These are phyloP conservation scores for Syngnathus typhle DNA, from an alignment of 2,113 vertebrate genomes.

Conservation along the genomic window DNA sequence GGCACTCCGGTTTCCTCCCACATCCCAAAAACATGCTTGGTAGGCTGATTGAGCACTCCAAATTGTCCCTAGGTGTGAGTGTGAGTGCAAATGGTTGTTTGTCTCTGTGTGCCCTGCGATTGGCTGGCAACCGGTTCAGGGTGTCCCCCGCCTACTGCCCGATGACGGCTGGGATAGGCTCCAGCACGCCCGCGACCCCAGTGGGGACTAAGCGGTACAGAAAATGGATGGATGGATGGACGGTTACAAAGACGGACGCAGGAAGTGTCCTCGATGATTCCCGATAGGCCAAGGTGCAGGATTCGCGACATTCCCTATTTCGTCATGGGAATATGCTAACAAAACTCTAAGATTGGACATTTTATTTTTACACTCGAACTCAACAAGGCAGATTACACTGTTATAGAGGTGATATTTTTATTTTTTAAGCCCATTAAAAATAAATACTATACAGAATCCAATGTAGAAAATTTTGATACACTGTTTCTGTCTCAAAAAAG, in stretches of 20 bases:
- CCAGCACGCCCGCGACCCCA: too few relatives aligned
- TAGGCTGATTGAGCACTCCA: too few relatives aligned
- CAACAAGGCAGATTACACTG: constrained; percentile 46
- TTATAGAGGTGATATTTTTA: constrained; percentile 69
- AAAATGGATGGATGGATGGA: too few relatives aligned
- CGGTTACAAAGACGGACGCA: neutral
- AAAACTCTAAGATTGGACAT: neutral
- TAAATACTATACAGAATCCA: constrained; percentile 82
- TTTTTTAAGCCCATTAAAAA: constrained; percentile 76
- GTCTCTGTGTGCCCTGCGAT: too few relatives aligned
- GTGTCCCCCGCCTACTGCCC: too few relatives aligned
- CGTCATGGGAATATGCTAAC: neutral
- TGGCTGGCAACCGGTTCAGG: too few relatives aligned
- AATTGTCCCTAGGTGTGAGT: too few relatives aligned
- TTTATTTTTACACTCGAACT: neutral
- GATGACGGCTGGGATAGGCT: too few relatives aligned
- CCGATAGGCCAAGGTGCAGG: neutral
- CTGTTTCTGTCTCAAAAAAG: constrained; percentile 71
- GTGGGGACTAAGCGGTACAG: too few relatives aligned
- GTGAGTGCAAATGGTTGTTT: too few relatives aligned
- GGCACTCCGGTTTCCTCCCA: too few relatives aligned
- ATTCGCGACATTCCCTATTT: neutral
- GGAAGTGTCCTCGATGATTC: neutral
- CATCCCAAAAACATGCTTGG: too few relatives aligned
- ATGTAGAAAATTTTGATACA: constrained; percentile 76